Base-by-base conservation (phyloP, 1,140 invertebrate species). In the Leucophenga varia region DNA sequence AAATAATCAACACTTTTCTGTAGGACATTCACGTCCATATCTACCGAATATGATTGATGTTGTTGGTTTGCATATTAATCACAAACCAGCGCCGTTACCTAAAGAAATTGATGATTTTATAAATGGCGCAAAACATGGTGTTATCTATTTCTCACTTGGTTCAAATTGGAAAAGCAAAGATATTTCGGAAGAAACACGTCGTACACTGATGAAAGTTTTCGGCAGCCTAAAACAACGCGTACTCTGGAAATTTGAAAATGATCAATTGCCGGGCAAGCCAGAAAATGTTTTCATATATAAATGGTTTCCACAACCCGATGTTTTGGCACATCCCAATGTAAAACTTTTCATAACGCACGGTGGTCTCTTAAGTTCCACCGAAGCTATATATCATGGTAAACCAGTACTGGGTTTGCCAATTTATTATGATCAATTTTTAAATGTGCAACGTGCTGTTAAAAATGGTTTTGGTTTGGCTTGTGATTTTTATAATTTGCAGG, bases 371-470 rank as follows among this genome's bases (percentile, higher is more conserved):
- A 85, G 86, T 39, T 74, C 82, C 7, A 80, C 82, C 52, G 87
- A 89, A 72, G 81, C 85, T 3, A 63, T 87, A 2, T 82, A 83
- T 72, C 80, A 84, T 55, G 81, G 80, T 54, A 80, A 85, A 16
- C 86, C 86, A 7, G 77, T 88, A 10, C 75, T 88, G n/a, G 84
- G 81, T 3, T 75, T 87, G 36, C 86, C 87, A 12, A 72, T 87
- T 18, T 79, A 83, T 38, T 77, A 76, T 18, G 83, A 86, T 59
- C 84, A 86, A 55, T 63, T 55, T 9, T 75, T 77, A 17, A 84
- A 83, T 54, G 61, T 79, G 12, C 59, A 74, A 7, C 72, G 75
- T 35, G 71, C 74, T 3, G 55, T 76, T 25, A 47, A 64, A 22
- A 59, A 59, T 6, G 79, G 78, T 1, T 76, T 74, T 22, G 79